Evolutionary conservation across 2,113 vertebrate genomes (phyloP), one percentile per base, ranked within the genome.

Genomic region (Hippocampus abdominalis): DNA sequence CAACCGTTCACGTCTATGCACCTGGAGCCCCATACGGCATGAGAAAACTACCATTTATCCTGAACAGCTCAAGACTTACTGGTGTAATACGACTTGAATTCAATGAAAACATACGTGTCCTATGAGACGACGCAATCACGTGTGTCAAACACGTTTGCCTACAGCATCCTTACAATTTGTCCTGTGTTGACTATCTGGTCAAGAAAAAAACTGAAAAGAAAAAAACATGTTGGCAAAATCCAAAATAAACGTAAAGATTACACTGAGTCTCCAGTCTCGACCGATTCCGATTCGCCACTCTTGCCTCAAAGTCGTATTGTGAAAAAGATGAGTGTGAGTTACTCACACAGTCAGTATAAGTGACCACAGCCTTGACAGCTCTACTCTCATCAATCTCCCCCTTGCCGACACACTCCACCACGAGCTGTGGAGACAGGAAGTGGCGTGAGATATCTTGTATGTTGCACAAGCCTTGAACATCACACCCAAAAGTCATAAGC

Each of bases 291-390:
- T 36, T 36, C 0, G 32, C 6, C 32, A 36, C 32, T 36, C 32
- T 36, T 36, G 32, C 32, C 32, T 42, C 27, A 8, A 6, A 64
- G 40, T 62, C 3, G 25, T 4, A 29, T 12, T 39, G 25, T 23
- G 42, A 67, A 20, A 48, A 3, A 48, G 16, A 25, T 3, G 51
- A 54, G 21, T 44, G 48, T 23, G 12, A 46, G 9, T 13, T 71
- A 90, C 90, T 88, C 64, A 91, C 86, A 65, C 88, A 91, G 42
- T 69, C 21, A 3, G 0, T 0, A 49, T 68, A 75, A 0, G 0
- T 0, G 11, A 72, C 8, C 7, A 1, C 13, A 68, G 10, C 62
- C 64, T 60, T 74, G 42, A 89, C 59, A 4, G 69, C 69, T 0
- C 23, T 40, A 1, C 13, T 73, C 18, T 82, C 64, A 4, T 40